A percentile compares a stretch with the other conserved stretches of the same genome.
Conservation (phyloP, 2,888 invertebrate species). For the Perizoma affinitatum region DNA sequence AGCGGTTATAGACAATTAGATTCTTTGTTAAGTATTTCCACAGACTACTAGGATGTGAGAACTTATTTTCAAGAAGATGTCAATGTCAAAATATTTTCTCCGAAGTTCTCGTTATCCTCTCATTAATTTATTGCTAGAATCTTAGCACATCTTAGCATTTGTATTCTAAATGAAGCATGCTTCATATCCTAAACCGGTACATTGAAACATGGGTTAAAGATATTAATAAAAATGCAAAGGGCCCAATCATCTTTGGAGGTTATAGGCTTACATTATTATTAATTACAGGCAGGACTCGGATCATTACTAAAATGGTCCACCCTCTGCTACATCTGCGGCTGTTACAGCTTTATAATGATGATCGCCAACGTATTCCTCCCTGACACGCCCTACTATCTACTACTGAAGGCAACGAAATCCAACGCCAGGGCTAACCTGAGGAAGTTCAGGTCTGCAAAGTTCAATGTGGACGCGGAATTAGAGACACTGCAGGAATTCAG, state of each 20-base stretch:
- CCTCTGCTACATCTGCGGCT: constrained; percentile 47
- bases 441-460: constrained; percentile 50
- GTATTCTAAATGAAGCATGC: no score
- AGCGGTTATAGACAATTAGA: no score
- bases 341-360: constrained; percentile 42
- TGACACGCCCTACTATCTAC: constrained; percentile 62
- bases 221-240: constrained; percentile 1
- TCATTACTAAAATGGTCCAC: constrained; percentile 49
- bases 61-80: no score
- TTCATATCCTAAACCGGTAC: neutral
- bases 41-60: no score
- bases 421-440: constrained; percentile 42
- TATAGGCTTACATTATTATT: neutral
- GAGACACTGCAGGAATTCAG: constrained; percentile 57
- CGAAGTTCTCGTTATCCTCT: no score
- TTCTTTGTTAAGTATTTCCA: no score
- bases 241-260: neutral
- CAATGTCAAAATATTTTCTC: no score
- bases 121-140: no score
- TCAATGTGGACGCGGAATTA: constrained; percentile 54
- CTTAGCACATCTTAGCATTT: no score
- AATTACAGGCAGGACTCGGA: constrained; percentile 54
- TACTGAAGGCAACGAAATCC: constrained; percentile 44
- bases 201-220: constrained; percentile 5
- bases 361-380: constrained; percentile 48